Evolutionary conservation across 1,140 invertebrate genomes (phyloP), one percentile per base, ranked within the genome.

Genomic region (Lysiphlebus fabarum): DNA sequence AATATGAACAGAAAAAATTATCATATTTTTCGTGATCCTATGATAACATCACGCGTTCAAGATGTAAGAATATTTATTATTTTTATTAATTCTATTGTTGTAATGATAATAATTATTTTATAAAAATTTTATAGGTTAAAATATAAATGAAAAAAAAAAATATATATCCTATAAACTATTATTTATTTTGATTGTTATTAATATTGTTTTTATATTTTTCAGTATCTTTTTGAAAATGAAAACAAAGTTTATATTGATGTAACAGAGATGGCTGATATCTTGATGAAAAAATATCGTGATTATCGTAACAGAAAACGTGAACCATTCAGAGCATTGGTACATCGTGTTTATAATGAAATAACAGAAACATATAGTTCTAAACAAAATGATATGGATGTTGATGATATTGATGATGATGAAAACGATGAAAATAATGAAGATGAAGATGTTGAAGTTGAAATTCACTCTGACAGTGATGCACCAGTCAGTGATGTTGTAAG

Each of bases 221-320:
- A 87, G 80, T 88, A 88, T 70, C 79, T 89, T 44, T 85, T 85
- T 59, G 86, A 87, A 65, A 87, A 88, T 75, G 85, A 87, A 62
- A 84, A 87, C 62, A 85, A 86, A 70, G 84, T 85, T 2, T 88
- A 85, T 65, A 83, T 90, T 55, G 86, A 90, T 82, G 84, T 89
- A 37, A 83, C 84, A 65, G 83, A 85, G 70, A 89, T 90, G 87
- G 86, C 87, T 64, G 85, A 86, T 70, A 80, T 83, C 64, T 80
- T 91, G 37, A 86, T 87, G 79, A 83, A 81, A 68, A 82, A 83
- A 65, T 89, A 87, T 73, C 81, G 82, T 14, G 88, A 90, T 65
- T 90, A 90, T 74, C 81, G 79, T 50, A 83, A 82, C 68, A 87
- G 84, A 67, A 89, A 88, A 73, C 81, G 85, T 50, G 81, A 73